Base-by-base conservation (phyloP, 2,113 vertebrate species). In the Platysteira castanea region DNA sequence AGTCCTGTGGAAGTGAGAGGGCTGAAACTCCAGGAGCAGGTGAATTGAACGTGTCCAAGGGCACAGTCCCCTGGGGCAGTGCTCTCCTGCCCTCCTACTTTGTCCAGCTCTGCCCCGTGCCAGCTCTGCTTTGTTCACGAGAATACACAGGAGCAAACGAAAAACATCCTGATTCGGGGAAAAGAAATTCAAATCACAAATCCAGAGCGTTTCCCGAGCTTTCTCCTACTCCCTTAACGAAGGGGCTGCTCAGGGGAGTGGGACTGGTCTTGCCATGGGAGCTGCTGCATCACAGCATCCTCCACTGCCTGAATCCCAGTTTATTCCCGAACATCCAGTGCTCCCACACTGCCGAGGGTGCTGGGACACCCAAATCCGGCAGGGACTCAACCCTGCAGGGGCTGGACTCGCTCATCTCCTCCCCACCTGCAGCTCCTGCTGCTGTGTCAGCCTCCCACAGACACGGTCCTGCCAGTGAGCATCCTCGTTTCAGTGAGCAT, bases 51-150 rank as follows among this genome's bases (percentile, higher is more conserved):
- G 30, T 4, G 4, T 19, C 49, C 41, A 14, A 65, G 41, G 57
- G 24, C 75, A 52, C 1, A 2, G 63, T 7, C 35, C 21, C 24
- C 0, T 1, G 7, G 2, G 30, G 15, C 47, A 71, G 5, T 1
- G 11, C 26, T 50, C 17, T 37, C 33, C 10, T 67, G 13, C 2
- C 18, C 75, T 46, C 60, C 39, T 2, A 0, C 19, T 17, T 7
- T 7, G 2, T 14, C 28, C 68, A 39, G 39, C 2, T 4, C 9
- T 6, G 1, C 10, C 22, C 60, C 31, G n/a, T 3, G 3, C 33
- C 35, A 26, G 9, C 47, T 50, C 69, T 30, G 44, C 30, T 52
- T 44, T 41, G 23, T 27, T 31, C 53, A 4, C 19, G 41, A 65
- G 10, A 42, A 53, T 1, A 13, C 31, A 20, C 9, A 14, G n/a